Evolutionary conservation across 2,888 invertebrate species (phyloP).

Genomic region (Neoitamus cyanurus): DNA sequence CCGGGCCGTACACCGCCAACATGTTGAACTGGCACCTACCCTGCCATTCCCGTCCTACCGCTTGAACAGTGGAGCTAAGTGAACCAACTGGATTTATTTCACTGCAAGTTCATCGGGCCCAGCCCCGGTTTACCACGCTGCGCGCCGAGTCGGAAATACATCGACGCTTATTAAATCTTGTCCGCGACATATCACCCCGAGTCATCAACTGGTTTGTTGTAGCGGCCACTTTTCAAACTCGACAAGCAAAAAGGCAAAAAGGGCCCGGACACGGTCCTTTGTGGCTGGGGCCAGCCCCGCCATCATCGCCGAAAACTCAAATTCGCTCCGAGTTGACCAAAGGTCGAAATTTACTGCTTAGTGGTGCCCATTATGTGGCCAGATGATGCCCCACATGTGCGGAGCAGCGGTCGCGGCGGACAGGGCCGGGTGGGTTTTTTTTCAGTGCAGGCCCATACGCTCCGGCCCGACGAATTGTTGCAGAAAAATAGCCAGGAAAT

Average conservation of each 20-base stretch:
- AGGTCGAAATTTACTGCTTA: conserved; percentile 42
- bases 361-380: conserved; percentile 39
- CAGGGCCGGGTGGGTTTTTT: not conserved
- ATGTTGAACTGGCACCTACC: not conserved
- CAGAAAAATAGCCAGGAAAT: conserved; percentile 40
- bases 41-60: not conserved
- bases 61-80: not conserved
- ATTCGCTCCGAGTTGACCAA: conserved; percentile 19
- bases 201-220: conserved; percentile 34
- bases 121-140: not conserved
- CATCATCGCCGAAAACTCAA: not conserved
- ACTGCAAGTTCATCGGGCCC: not conserved
- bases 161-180: conserved; percentile 39
- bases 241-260: not conserved
- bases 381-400: not conserved
- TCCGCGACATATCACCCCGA: not conserved
- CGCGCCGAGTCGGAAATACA: not conserved
- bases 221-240: conserved; percentile 8
- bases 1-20: not conserved
- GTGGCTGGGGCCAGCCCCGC: not conserved
- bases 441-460: not conserved
- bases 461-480: conserved; percentile 3
- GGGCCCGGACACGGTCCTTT: not conserved
- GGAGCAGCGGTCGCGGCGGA: not conserved
- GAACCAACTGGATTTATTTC: not conserved